Conservation (phyloP, 2,888 invertebrate genomes). For the Parasteatoda lunata region DNA sequence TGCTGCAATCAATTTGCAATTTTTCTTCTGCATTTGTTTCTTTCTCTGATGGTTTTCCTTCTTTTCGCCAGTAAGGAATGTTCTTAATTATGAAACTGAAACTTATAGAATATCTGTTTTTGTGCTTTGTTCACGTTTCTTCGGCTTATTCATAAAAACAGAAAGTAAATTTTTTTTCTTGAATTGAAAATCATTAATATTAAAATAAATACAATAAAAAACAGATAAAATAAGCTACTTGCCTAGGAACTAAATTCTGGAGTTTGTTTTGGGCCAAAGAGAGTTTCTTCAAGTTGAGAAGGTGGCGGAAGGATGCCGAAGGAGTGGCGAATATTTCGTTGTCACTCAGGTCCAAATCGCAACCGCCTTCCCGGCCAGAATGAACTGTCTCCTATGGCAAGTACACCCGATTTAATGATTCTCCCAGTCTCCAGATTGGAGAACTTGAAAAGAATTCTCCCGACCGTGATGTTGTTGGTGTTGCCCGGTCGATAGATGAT, state of each 20-base stretch:
- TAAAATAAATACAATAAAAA: too few relatives aligned
- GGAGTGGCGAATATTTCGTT: constrained; percentile 85
- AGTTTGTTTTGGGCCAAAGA: constrained; percentile 77
- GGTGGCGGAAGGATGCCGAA: constrained; percentile 84
- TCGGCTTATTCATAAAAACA: too few relatives aligned
- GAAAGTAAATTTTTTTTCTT: too few relatives aligned
- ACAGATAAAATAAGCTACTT: too few relatives aligned
- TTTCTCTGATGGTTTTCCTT: too few relatives aligned
- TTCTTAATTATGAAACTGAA: too few relatives aligned
- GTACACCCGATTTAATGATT: constrained; percentile 80
- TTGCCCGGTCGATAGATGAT: constrained; percentile 80
- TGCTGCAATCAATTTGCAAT: too few relatives aligned
- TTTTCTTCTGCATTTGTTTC: too few relatives aligned
- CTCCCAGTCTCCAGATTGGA: constrained; percentile 81
- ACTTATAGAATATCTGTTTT: too few relatives aligned
- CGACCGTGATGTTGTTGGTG: constrained; percentile 79
- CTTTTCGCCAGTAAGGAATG: too few relatives aligned
- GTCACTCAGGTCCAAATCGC: constrained; percentile 82
- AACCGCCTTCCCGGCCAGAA: constrained; percentile 79
- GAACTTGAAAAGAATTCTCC: constrained; percentile 81
- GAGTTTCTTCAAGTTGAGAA: constrained; percentile 81
- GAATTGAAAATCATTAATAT: too few relatives aligned
- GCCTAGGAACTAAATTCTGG: constrained; percentile 71
- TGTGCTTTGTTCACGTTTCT: too few relatives aligned
- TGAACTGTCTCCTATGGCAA: constrained; percentile 85